Percentiles rank a stretch among this genome's conserved stretches.
These are phyloP conservation scores for Rhopalosiphum maidis DNA, from an alignment of 1,140 invertebrate species.

Conservation along the genomic window DNA sequence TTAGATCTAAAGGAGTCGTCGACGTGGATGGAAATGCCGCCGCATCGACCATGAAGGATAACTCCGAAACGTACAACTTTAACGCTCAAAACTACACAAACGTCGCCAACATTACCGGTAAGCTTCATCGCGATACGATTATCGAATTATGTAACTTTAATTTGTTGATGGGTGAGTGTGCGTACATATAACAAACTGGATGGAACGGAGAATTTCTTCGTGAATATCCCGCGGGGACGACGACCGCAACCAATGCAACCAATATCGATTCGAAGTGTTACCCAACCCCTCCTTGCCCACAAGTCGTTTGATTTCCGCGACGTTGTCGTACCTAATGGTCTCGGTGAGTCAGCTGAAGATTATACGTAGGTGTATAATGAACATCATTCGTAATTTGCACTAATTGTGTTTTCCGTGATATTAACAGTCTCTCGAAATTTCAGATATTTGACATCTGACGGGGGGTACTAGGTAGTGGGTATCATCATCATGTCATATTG, in stretches of 20 bases:
- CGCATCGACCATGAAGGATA: neutral
- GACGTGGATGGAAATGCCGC: neutral
- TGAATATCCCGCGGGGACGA: neutral
- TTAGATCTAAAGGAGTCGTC: neutral
- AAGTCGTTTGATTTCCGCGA: constrained; percentile 1
- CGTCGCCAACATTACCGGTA: constrained; percentile 35
- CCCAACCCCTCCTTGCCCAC: neutral
- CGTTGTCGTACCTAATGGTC: neutral
- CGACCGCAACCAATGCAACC: neutral
- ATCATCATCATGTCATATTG: too few relatives aligned
- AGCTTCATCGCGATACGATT: neutral
- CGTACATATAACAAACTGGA: neutral
- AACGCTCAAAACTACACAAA: neutral
- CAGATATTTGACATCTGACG: neutral
- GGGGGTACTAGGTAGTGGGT: too few relatives aligned
- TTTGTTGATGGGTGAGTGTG: neutral
- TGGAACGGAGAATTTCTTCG: neutral
- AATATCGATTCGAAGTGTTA: neutral
- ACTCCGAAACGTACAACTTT: neutral
- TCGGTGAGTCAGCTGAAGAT: neutral
- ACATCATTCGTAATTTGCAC: neutral
- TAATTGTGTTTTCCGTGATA: neutral
- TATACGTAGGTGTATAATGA: neutral
- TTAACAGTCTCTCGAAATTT: neutral
- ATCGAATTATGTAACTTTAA: neutral